Conservation (phyloP, 2,113 vertebrate genomes). For the Varanus salvator region DNA sequence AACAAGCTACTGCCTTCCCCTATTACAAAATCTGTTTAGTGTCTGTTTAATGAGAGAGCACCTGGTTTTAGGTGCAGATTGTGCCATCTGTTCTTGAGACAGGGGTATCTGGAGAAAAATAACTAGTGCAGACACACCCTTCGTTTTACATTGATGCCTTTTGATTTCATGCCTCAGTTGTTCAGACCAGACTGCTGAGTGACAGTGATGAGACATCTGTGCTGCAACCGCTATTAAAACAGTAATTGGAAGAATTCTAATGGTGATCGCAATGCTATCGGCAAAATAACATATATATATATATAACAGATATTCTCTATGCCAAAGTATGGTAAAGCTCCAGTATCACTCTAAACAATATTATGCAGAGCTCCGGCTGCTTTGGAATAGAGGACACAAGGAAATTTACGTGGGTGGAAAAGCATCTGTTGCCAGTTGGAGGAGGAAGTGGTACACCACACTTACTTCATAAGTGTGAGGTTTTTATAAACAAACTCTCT, state of each 20-base stretch:
- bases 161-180: neutral
- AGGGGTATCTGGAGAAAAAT: constrained; percentile 26
- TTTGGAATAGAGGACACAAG: constrained; percentile 49
- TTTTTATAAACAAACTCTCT: constrained; percentile 82
- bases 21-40: neutral
- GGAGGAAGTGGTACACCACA: constrained; percentile 92
- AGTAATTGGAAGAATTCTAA: constrained; percentile 9
- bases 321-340: constrained; percentile 37
- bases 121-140: constrained; percentile 3
- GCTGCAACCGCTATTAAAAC: constrained; percentile 8
- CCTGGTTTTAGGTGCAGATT: neutral
- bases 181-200: neutral
- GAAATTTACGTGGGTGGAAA: constrained; percentile 85
- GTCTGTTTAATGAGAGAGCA: neutral
- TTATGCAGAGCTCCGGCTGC: constrained; percentile 33
- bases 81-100: neutral
- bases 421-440: constrained; percentile 80
- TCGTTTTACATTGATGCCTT: neutral
- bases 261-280: neutral
- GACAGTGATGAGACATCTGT: constrained; percentile 13
- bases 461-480: constrained; percentile 83
- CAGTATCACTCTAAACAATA: constrained; percentile 52
- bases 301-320: constrained; percentile 8
- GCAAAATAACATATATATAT: too few relatives aligned
- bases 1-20: neutral